phyloP scores from a whole-genome alignment of 2,797 vertebrate species.

The Anguilla obscura region DNA sequence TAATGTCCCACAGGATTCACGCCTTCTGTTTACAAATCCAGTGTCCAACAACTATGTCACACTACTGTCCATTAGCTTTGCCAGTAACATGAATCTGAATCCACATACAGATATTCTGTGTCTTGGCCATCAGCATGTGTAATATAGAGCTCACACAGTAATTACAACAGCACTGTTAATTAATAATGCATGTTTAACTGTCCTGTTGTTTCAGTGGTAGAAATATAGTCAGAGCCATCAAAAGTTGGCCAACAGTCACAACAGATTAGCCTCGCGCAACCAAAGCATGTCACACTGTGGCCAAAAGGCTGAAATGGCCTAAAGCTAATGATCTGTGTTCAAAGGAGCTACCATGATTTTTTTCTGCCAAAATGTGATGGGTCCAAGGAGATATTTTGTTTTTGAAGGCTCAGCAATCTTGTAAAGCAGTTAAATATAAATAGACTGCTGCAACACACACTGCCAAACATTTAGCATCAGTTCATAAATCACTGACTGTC shows the following conservation, averaged over 20 bases:
- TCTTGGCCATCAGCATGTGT: background rate
- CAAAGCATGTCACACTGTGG: background rate
- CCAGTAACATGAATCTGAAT: background rate
- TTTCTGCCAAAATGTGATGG: constrained; percentile 13
- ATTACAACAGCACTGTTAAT: background rate
- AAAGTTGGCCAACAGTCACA: constrained; percentile 1
- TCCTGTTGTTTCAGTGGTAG: background rate
- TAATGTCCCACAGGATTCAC: background rate
- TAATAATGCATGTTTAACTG: background rate
- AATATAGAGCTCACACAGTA: background rate
- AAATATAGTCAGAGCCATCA: background rate
- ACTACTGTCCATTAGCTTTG: background rate
- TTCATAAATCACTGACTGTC: constrained; percentile 34
- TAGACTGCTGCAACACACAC: constrained; percentile 20
- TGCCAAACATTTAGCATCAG: constrained; percentile 31
- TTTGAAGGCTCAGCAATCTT: constrained; percentile 35
- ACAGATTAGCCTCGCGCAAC: background rate
- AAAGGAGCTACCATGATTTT: constrained; percentile 11
- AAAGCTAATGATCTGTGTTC: constrained; percentile 26
- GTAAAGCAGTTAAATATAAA: constrained; percentile 33
- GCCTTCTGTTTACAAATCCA: background rate
- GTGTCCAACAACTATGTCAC: background rate
- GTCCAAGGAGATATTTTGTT: constrained; percentile 32
- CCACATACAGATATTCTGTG: background rate
- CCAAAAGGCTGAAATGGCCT: background rate